These are phyloP conservation scores for Hippoglossus hippoglossus DNA, from an alignment of 2,797 vertebrate genomes.

Conservation along the genomic window DNA sequence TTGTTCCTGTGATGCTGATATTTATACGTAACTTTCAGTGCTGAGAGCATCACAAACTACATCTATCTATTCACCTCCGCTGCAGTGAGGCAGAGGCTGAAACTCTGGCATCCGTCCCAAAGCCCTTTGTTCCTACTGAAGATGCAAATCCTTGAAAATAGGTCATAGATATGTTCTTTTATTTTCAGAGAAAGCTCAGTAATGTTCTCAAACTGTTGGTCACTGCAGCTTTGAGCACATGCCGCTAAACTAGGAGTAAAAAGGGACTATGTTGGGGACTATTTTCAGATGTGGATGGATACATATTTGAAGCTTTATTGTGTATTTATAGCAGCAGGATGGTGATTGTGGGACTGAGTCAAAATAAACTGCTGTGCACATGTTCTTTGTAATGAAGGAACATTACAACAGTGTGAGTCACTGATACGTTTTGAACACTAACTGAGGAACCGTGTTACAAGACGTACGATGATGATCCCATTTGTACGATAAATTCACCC, in stretches of 20 bases:
- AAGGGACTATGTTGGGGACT: background rate
- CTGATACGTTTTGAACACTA: background rate
- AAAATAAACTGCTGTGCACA: background rate
- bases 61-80: background rate
- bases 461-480: too few species aligned
- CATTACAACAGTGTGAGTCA: background rate
- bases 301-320: background rate
- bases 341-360: background rate
- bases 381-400: background rate
- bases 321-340: background rate
- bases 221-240: background rate
- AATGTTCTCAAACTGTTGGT: background rate
- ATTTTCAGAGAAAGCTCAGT: background rate
- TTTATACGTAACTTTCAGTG: background rate
- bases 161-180: background rate
- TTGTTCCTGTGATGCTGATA: background rate
- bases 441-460: background rate
- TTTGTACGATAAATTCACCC: too few species aligned
- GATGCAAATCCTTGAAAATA: background rate
- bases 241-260: background rate
- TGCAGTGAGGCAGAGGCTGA: background rate
- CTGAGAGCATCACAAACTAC: too few species aligned
- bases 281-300: conserved; percentile 1
- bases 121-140: background rate
- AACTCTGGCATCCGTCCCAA: background rate